Percentiles rank a stretch among this genome's conserved stretches.
phyloP scores from a whole-genome alignment of 2,888 invertebrate species.

The Malthinus seriepunctatus region DNA sequence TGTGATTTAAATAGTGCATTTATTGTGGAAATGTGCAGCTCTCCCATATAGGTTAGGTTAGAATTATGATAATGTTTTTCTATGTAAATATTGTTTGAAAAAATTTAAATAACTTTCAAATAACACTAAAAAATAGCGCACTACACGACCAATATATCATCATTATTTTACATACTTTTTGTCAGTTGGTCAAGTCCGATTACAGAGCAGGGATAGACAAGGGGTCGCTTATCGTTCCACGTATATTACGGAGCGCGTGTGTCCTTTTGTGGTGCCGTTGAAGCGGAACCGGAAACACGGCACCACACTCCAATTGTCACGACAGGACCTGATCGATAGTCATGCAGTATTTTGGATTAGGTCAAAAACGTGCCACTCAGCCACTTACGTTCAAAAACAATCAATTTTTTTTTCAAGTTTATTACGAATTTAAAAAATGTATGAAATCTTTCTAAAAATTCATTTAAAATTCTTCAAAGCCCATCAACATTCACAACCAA shows the following conservation, averaged over 20 bases:
- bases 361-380: slow-evolving; percentile 11
- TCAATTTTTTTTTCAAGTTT: no score
- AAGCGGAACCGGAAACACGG: slow-evolving; percentile 26
- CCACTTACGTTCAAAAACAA: background rate
- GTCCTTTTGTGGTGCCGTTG: slow-evolving; percentile 23
- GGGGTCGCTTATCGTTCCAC: slow-evolving; percentile 23
- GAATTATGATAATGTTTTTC: no score
- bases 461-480: no score
- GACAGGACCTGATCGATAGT: slow-evolving; percentile 21
- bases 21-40: no score
- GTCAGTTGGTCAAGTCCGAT: slow-evolving; percentile 20
- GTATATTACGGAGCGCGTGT: slow-evolving; percentile 23
- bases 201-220: slow-evolving; percentile 15
- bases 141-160: slow-evolving; percentile 14
- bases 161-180: slow-evolving; percentile 16
- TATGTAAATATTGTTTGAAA: background rate
- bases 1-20: no score
- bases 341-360: slow-evolving; percentile 16
- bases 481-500: no score
- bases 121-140: slow-evolving; percentile 5
- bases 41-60: no score
- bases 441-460: no score
- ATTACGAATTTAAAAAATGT: no score
- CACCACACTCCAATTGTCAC: slow-evolving; percentile 26
- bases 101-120: slow-evolving; percentile 2